A percentile compares a stretch with the other conserved stretches of the same genome.
phyloP scores from a whole-genome alignment of 2,888 invertebrate genomes.

The Heliconius hortense region DNA sequence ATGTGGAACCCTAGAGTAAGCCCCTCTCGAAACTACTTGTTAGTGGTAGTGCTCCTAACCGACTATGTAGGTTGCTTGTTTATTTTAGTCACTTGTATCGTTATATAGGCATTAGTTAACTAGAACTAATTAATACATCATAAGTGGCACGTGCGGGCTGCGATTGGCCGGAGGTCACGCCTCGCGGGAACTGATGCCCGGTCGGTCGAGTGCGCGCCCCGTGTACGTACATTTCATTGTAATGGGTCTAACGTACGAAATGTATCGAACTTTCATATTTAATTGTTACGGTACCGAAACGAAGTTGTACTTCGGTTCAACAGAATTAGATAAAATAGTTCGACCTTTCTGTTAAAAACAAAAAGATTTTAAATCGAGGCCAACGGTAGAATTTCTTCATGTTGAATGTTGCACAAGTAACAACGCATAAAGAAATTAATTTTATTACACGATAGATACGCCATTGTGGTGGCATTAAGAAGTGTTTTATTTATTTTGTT shows the following conservation, averaged over 20 bases:
- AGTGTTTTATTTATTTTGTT: slow-evolving; percentile 79
- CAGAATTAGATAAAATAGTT: slow-evolving; percentile 4
- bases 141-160: slow-evolving; percentile 43
- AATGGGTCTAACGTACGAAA: slow-evolving; percentile 62
- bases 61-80: slow-evolving; percentile 60
- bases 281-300: slow-evolving; percentile 32
- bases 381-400: slow-evolving; percentile 73
- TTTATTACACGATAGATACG: slow-evolving; percentile 58
- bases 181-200: slow-evolving; percentile 51
- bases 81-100: slow-evolving; percentile 57
- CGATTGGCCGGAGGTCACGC: slow-evolving; percentile 58
- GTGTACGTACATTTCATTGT: slow-evolving; percentile 79
- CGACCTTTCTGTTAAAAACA: not conserved
- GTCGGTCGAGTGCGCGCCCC: slow-evolving; percentile 59
- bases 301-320: not conserved
- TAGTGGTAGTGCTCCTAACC: slow-evolving; percentile 45
- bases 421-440: slow-evolving; percentile 73
- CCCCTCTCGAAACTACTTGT: slow-evolving; percentile 47
- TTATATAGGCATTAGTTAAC: slow-evolving; percentile 54
- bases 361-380: slow-evolving; percentile 78
- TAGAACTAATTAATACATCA: slow-evolving; percentile 52
- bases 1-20: slow-evolving; percentile 72
- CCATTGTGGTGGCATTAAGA: slow-evolving; percentile 70
- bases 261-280: slow-evolving; percentile 35
- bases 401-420: slow-evolving; percentile 72